Conservation (phyloP, 2,113 vertebrate species). For the Hemiprocne comata region DNA sequence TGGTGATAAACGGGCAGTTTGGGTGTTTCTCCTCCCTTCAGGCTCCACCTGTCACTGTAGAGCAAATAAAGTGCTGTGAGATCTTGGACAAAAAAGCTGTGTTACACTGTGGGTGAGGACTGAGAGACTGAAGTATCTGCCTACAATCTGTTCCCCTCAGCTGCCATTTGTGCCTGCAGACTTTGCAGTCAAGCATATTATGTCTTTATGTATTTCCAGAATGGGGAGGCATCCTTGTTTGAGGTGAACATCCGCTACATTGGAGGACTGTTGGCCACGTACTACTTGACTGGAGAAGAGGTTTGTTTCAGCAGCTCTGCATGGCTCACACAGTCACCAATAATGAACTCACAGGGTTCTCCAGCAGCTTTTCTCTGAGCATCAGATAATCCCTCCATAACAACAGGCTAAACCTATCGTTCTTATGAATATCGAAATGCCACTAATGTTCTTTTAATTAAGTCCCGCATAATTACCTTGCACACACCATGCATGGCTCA, state of each 20-base stretch:
- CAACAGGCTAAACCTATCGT: not conserved
- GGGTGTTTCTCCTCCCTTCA: not conserved
- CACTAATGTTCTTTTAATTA: slow-evolving; percentile 50
- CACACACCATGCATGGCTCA: slow-evolving; percentile 18
- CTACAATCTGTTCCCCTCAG: not conserved
- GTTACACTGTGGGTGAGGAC: not conserved
- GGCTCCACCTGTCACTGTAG: not conserved
- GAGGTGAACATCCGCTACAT: slow-evolving; percentile 99
- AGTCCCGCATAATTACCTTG: slow-evolving; percentile 49
- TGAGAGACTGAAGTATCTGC: not conserved
- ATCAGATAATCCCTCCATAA: not conserved
- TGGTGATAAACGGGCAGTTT: not conserved
- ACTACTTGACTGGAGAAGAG: slow-evolving; percentile 93
- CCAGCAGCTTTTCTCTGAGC: not conserved
- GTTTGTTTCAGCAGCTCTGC: slow-evolving; percentile 75
- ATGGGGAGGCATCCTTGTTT: slow-evolving; percentile 94
- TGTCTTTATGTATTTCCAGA: slow-evolving; percentile 75
- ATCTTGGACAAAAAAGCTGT: not conserved
- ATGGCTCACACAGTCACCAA: not conserved
- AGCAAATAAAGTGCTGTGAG: not conserved
- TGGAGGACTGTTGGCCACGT: slow-evolving; percentile 89
- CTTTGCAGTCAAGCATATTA: not conserved
- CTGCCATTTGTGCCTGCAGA: not conserved
- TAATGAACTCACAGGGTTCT: not conserved
- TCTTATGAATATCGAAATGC: slow-evolving; percentile 2